Base-by-base conservation (phyloP, 2,888 invertebrate genomes). In the Machimus rusticus region DNA sequence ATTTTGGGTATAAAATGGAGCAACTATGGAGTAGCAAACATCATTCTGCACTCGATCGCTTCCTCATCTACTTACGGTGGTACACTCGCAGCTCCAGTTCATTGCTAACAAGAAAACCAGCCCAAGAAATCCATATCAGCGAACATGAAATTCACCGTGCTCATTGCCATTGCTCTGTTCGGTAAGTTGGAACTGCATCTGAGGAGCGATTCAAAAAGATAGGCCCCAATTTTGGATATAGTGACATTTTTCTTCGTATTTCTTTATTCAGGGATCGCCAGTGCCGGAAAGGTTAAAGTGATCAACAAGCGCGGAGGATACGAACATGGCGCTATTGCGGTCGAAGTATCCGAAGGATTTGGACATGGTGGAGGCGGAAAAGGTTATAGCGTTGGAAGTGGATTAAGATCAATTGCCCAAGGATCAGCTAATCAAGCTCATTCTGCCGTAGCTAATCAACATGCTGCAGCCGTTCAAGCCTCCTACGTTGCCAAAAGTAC, bases 401-500 rank as follows among this genome's bases (percentile, higher is more conserved):
- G 96, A 0, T 91, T 96, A 37, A 94, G 95, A 89, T 95, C 95
- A 86, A 95, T 95, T 84, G 95, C 95, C 2, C 95, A 95, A 87
- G 95, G 95, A 0, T 96, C 96, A 0, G 96, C 96, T 0, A 95
- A 96, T 90, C 95, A 96, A 91, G 96, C 96, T 5, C 95, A 95
- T 89, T 95, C 95, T 77, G 96, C 96, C 16, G 94, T 95, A 14
- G 94, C 93, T 19, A 96, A 95, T 90, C 96, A 96, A 91, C 95
- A 95, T 81, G 95, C 95, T 0, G 96, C 96, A 0, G 96, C 95
- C 0, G 95, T 95, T 88, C 96, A 96, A 91, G 96, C 96, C 0
- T 96, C 96, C 0, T 96, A 95, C 90, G 95, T 96, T 5, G 96
- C 96, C 0, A 96, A 96, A 92, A 96, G 95, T 90, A 96, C 96